Evolutionary conservation across 2,113 vertebrate genomes (phyloP).

Genomic region (Euleptes europaea): DNA sequence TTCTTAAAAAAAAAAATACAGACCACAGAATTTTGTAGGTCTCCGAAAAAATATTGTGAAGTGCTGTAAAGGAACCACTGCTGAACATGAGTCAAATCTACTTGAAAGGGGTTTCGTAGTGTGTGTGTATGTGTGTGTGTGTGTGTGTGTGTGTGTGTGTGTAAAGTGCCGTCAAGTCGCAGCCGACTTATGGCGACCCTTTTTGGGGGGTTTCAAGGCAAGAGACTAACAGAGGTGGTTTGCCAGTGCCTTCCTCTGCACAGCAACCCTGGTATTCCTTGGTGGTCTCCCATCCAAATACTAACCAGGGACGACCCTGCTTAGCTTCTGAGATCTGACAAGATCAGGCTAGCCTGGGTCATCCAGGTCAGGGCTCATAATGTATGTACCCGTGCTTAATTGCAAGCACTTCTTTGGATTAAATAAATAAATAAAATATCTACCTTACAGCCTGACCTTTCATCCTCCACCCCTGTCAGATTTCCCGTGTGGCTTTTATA

Average conservation of each 20-base stretch:
- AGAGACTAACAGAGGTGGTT: no score
- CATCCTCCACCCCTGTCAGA: constrained; percentile 37
- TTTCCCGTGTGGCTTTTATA: constrained; percentile 51
- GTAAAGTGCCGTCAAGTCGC: no score
- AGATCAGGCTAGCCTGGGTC: no score
- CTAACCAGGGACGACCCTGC: no score
- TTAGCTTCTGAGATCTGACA: no score
- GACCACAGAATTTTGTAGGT: neutral
- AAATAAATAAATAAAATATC: neutral
- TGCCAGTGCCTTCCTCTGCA: no score
- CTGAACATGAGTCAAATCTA: neutral
- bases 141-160: no score
- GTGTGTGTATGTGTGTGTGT: neutral
- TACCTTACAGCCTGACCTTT: neutral
- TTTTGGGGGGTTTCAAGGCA: no score
- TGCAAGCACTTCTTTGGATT: neutral
- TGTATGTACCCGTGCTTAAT: neutral
- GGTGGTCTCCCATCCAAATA: no score
- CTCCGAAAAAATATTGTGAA: neutral
- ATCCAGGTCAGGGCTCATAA: no score
- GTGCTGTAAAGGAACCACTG: neutral
- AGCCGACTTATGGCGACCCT: no score
- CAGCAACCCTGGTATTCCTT: no score
- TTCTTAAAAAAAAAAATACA: neutral
- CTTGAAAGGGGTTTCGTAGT: neutral